These are phyloP conservation scores for Lumbricus terrestris DNA, from an alignment of 2,888 invertebrate genomes.

Conservation along the genomic window DNA sequence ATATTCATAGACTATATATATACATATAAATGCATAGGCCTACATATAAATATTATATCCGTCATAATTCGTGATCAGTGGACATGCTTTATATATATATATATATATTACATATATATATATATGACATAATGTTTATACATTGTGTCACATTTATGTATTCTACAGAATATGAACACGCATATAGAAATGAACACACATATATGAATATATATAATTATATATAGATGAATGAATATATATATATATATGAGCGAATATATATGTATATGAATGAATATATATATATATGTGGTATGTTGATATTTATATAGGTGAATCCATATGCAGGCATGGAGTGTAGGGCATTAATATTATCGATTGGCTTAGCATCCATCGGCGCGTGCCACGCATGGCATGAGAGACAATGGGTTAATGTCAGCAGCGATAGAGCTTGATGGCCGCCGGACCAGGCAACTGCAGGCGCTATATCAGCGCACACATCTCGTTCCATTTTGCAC, in stretches of 20 bases:
- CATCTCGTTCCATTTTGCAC: neutral
- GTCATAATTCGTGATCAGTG: too few species aligned
- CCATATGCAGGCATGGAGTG: neutral
- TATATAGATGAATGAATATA: neutral
- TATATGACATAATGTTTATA: too few species aligned
- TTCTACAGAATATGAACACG: too few species aligned
- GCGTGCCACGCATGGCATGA: too few species aligned
- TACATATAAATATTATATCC: neutral
- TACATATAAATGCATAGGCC: neutral
- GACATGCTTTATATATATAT: neutral
- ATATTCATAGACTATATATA: neutral
- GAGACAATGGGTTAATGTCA: conserved; percentile 3
- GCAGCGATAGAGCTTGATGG: neutral
- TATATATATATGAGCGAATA: neutral
- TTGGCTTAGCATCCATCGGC: neutral
- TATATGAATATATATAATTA: too few species aligned
- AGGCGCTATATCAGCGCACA: neutral
- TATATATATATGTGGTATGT: neutral
- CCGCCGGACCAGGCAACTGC: neutral
- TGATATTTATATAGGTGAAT: neutral
- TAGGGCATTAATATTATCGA: neutral
- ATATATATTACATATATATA: neutral
- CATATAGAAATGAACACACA: too few species aligned
- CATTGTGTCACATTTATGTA: too few species aligned
- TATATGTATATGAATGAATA: neutral